Evolutionary conservation across 2,797 vertebrate species (phyloP).

Genomic region (Smutsia gigantea): DNA sequence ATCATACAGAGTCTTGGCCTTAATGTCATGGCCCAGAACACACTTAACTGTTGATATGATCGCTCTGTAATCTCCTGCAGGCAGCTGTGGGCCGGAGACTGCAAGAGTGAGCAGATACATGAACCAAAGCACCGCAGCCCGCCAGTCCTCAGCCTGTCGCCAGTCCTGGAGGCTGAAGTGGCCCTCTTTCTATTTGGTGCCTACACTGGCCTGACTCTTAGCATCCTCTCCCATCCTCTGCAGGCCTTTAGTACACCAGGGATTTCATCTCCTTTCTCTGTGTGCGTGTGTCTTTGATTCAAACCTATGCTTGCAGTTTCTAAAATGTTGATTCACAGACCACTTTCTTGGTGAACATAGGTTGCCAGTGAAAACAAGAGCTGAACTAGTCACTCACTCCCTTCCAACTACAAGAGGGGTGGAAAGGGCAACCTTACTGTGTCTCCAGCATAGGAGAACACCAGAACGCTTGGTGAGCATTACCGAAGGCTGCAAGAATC

Average conservation of each 20-base stretch:
- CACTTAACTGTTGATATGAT: background rate
- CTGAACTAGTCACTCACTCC: background rate
- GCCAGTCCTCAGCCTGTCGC: background rate
- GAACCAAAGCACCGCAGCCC: background rate
- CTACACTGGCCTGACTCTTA: background rate
- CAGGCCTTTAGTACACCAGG: background rate
- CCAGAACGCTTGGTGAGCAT: background rate
- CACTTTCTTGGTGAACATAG: constrained; percentile 69
- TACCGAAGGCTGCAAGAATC: background rate
- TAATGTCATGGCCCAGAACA: background rate
- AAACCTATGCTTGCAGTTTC: constrained; percentile 63
- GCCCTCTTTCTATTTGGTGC: background rate
- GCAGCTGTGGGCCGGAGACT: background rate
- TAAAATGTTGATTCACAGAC: constrained; percentile 79
- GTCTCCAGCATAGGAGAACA: background rate
- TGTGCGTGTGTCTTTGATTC: constrained; percentile 30
- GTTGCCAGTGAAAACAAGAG: constrained; percentile 63
- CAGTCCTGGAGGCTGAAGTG: fast-evolving
- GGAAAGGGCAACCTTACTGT: background rate
- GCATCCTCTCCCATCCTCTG: background rate
- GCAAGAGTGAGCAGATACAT: background rate
- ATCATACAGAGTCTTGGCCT: background rate
- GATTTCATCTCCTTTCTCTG: background rate
- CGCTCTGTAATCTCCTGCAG: background rate
- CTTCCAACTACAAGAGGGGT: background rate